Percentiles rank a stretch among this genome's conserved stretches.
Conservation (phyloP, 2,113 vertebrate species). For the Labrus mixtus region DNA sequence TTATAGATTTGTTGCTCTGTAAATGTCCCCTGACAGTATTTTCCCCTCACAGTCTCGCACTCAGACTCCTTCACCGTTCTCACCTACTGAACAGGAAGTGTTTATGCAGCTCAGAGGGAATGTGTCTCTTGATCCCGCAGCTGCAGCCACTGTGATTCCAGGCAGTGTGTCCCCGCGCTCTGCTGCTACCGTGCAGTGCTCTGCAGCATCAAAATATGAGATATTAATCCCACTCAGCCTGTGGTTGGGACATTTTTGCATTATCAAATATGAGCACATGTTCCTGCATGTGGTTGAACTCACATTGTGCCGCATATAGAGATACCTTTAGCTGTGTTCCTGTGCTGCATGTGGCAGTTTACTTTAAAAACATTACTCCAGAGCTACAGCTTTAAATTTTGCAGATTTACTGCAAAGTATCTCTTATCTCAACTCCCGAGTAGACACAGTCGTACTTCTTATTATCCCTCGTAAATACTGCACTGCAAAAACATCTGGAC, state of each 20-base stretch:
- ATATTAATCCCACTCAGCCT: not conserved
- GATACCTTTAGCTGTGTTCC: not conserved
- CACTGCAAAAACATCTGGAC: conserved; percentile 67
- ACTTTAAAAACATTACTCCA: not conserved
- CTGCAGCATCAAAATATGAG: conserved; percentile 5
- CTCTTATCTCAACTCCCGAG: conserved; percentile 54
- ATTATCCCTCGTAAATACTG: conserved; percentile 58
- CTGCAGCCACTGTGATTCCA: conserved; percentile 53
- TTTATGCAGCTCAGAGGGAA: conserved; percentile 64
- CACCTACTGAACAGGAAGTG: conserved; percentile 66
- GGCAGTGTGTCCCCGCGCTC: conserved; percentile 49
- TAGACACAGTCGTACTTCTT: conserved; percentile 42
- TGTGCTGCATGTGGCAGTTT: not conserved
- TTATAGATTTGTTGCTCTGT: not conserved
- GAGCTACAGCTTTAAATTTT: conserved; percentile 22
- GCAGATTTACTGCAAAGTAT: conserved; percentile 55
- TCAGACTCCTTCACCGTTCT: conserved; percentile 39
- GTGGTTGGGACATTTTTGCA: not conserved
- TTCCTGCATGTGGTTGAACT: not conserved
- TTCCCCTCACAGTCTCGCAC: conserved; percentile 8
- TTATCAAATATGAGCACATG: not conserved
- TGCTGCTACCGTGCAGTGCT: conserved; percentile 40
- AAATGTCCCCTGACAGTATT: conserved; percentile 13
- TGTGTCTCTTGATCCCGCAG: conserved; percentile 63
- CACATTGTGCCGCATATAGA: not conserved